Conservation (phyloP, 2,888 invertebrate genomes). For the Alcis repandata region DNA sequence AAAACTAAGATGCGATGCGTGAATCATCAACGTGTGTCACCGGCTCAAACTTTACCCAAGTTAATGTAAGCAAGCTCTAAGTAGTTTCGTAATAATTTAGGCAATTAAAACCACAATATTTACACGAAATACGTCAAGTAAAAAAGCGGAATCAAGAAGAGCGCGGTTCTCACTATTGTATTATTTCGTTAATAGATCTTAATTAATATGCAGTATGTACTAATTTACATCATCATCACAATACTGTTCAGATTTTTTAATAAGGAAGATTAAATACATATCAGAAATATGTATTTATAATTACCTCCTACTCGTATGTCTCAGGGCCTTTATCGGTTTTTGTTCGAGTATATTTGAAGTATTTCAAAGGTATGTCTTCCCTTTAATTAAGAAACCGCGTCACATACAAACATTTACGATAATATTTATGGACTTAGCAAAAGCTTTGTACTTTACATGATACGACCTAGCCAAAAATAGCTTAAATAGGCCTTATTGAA, state of each 20-base stretch:
- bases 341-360: conserved; percentile 2
- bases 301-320: conserved; percentile 12
- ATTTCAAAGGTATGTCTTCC: not conserved
- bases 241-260: conserved; percentile 34
- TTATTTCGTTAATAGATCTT: conserved; percentile 24
- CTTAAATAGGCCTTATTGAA: too few species aligned
- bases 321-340: conserved; percentile 17
- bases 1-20: not conserved
- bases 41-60: not conserved
- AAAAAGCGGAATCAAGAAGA: conserved; percentile 34
- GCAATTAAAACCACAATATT: not conserved
- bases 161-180: conserved; percentile 32
- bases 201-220: conserved; percentile 28
- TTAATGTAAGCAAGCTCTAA: not conserved
- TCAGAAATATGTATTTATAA: conserved; percentile 14
- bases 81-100: not conserved
- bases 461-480: too few species aligned
- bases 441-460: too few species aligned
- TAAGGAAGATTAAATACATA: conserved; percentile 37
- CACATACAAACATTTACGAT: not conserved
- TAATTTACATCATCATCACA: conserved; percentile 29
- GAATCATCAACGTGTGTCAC: not conserved
- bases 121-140: not conserved
- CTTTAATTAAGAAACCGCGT: not conserved
- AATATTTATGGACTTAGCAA: not conserved